Base-by-base conservation (phyloP, 2,797 vertebrate species). In the Anas acuta region DNA sequence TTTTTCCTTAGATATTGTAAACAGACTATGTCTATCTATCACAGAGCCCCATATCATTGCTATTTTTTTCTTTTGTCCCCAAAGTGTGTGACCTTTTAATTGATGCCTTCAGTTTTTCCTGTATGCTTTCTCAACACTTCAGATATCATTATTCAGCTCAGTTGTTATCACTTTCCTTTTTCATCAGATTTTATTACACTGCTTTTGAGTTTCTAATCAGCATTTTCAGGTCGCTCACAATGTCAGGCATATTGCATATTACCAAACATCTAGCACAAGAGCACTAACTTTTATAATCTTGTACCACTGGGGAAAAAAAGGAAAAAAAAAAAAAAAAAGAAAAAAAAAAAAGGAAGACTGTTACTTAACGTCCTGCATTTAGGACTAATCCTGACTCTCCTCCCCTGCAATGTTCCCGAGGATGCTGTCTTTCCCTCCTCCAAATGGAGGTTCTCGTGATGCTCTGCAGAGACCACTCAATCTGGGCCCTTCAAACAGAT, bases 151-250 rank as follows among this genome's bases (percentile, higher is more conserved):
- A 84, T 88, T 84, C 76, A 72, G 23, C 41, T 79, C 72, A 3
- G 39, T 65, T 92, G 57, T 67, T 93, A 69, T 69, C 91, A 58
- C 35, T 91, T 81, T 81, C 41, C 45, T 45, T 72, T 85, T 74
- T 20, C 65, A 89, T 75, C 69, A 32, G 41, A 71, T 80, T 54
- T 77, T 93, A 74, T 93, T 87, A 54, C 53, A 23, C 22, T 81
- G 76, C 66, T 69, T 91, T 87, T 58, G 78, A 80, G 58, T 74
- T 86, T 75, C 65, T 81, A 75, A 92, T 81, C 76, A 85, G 39
- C 37, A 54, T 83, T 92, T 93, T 80, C 79, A 75, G 65, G 39
- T 75, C 7, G 0, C 37, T 83, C 39, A 76, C 64, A 43, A 37
- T 33, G 49, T 2, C 2, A 39, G 13, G 33, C 73, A 13, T 65